Evolutionary conservation across 2,888 invertebrate genomes (phyloP).

Genomic region (Glaucopsyche alexis): DNA sequence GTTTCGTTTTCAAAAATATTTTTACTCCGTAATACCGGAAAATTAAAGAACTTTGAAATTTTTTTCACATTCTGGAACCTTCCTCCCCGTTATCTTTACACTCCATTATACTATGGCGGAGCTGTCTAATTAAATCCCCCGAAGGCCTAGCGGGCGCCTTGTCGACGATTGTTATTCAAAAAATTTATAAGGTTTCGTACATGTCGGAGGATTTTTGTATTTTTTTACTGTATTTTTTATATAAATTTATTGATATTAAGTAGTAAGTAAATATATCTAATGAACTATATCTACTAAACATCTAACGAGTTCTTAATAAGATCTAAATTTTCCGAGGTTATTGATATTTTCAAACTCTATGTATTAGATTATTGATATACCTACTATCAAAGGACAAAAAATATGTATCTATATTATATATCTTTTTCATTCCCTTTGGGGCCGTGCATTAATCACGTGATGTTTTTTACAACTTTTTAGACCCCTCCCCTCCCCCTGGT

Average conservation of each 20-base stretch:
- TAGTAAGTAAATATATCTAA: no score
- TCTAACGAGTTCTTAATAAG: no score
- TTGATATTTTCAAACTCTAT: neutral
- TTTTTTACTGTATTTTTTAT: slow-evolving; percentile 17
- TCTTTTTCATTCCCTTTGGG: no score
- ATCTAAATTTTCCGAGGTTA: no score
- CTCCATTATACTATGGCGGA: slow-evolving; percentile 63
- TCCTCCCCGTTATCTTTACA: slow-evolving; percentile 62
- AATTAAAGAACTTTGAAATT: neutral
- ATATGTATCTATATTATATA: no score
- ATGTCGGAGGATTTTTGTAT: slow-evolving; percentile 30
- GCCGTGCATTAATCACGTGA: no score
- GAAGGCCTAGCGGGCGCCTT: slow-evolving; percentile 48
- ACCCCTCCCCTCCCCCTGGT: no score
- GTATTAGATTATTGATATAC: no score
- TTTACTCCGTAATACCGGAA: neutral
- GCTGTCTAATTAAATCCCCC: slow-evolving; percentile 71
- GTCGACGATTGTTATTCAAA: slow-evolving; percentile 52
- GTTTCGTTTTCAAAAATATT: neutral
- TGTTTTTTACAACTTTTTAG: no score
- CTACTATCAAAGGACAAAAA: no score
- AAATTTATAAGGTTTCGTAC: slow-evolving; percentile 38
- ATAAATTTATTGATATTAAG: no score
- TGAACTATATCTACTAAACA: no score
- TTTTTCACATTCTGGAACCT: slow-evolving; percentile 45